Evolutionary conservation across 1,140 invertebrate species (phyloP), one percentile per base, ranked within the genome.

Genomic region (Zophobas morio): DNA sequence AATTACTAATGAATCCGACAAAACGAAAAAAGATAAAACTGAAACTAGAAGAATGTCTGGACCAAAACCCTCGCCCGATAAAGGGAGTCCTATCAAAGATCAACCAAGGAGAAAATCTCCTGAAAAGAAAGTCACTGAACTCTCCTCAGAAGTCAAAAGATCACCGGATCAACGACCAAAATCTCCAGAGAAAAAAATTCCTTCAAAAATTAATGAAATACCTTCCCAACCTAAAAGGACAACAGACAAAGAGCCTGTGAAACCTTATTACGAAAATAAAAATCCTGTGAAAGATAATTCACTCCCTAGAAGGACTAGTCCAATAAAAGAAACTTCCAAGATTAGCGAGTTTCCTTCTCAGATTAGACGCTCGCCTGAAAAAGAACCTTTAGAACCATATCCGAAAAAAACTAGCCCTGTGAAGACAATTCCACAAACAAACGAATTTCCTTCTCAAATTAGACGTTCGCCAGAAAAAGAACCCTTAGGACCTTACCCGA

Each of bases 1-100:
- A 2, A 90, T 92, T 85, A 87, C 86, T 51, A 85, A 86, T 39
- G 84, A 87, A 57, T 85, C 79, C 37, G 39, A 66, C n/a, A 34
- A 82, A 33, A 56, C 71, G 3, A 80, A 47, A 54, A 81, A 75
- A 53, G 76, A 32, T 1, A 70, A 35, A 54, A 74, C 70, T 0
- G 76, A 71, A 70, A 66, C 75, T 4, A 74, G 33, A 6, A 6
- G n/a, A 70, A 63, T 4, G 32, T 47, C 8, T 72, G 34, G 42
- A 20, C 20, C 20, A 20, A 20, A 8, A 37, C 3, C 4, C 5
- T 49, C 33, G 0, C 70, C 60, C 0, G 8, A 32, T 1, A 8
- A 34, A 42, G n/a, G n/a, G 60, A 78, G 46, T n/a, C 70, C 70
- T 37, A 37, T 51, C 79, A 73, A 76, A 35, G 54, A 72, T 37